Base-by-base conservation (phyloP, 2,113 vertebrate genomes). In the Rhipidura dahli region DNA sequence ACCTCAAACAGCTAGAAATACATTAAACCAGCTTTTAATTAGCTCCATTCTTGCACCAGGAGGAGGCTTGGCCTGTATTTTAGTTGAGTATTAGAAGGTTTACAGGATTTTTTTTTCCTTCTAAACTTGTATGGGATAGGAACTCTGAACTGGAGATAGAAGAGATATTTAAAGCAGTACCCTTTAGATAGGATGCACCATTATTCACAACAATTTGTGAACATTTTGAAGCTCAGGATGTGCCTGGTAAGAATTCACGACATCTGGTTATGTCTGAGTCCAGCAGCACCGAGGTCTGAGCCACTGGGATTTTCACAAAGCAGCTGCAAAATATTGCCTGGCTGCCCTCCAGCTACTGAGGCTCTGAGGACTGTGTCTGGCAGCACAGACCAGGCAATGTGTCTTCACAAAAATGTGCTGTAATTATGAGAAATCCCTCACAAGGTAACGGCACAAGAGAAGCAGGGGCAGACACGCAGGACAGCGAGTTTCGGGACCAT, bases 251-350 rank as follows among this genome's bases (percentile, higher is more conserved):
- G 49, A 68, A 87, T 61, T 64, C 53, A 49, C 0, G 2, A 82
- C 71, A 82, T 87, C 75, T 89, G 84, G 87, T 54, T 56, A 2
- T 45, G 28, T 61, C 57, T 24, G 40, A 64, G 60, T 63, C 70
- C 53, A 87, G 56, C 65, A 79, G 37, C 81, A 23, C 65, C 11
- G 54, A 87, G 81, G 44, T 69, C 66, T 93, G 78, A 76, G 73
- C 53, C 78, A 42, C 49, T 28, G 73, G 70, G 91, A 80, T 83
- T 94, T 89, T 76, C 81, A 91, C 31, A 80, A 76, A 84, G 82
- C 84, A 90, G 87, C 84, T 96, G 87, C 70, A 95, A 77, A 88
- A 80, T 86, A 49, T 56, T 90, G n/a, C 72, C 88, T 90, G 96
- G 92, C 85, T 96, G 76, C 90, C 44, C 71, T 93, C 88, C 92